These are phyloP conservation scores for Bombus waltoni DNA, from an alignment of 1,140 invertebrate genomes.

Conservation along the genomic window DNA sequence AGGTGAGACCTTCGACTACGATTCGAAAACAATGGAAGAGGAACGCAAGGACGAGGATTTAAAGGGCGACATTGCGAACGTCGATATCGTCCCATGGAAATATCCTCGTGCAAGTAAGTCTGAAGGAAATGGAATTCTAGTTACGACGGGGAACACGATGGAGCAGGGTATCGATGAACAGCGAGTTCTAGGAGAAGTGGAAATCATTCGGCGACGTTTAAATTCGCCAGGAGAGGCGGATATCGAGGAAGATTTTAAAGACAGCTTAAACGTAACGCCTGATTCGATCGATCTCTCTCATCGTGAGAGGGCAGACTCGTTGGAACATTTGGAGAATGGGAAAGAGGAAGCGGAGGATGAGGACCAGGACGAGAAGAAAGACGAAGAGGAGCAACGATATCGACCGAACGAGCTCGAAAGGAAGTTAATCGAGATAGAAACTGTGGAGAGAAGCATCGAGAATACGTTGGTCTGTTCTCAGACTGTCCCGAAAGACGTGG, in stretches of 20 bases:
- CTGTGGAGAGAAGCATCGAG: conserved; percentile 68
- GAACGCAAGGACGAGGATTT: not conserved
- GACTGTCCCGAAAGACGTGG: no score
- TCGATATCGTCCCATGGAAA: not conserved
- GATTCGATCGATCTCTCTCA: conserved; percentile 40
- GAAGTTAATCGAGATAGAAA: conserved; percentile 73
- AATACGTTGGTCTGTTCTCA: conserved; percentile 43
- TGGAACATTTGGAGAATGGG: conserved; percentile 54
- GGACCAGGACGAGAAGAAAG: not conserved
- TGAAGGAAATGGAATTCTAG: not conserved
- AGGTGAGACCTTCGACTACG: not conserved
- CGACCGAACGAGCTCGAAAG: conserved; percentile 52
- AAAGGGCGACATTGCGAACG: not conserved
- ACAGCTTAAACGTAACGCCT: conserved; percentile 73
- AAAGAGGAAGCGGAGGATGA: not conserved
- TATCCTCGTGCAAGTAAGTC: not conserved
- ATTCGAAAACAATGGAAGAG: not conserved
- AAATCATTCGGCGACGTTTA: not conserved
- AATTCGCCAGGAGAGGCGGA: not conserved
- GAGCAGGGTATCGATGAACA: conserved; percentile 4
- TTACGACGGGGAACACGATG: no score
- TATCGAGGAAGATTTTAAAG: conserved; percentile 65
- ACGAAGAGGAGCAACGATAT: not conserved
- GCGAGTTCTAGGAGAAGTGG: conserved; percentile 5
- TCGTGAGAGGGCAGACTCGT: conserved; percentile 64